Evolutionary conservation across 2,113 vertebrate genomes (phyloP), one percentile per base, ranked within the genome.

Genomic region (Melanocharis versteri): DNA sequence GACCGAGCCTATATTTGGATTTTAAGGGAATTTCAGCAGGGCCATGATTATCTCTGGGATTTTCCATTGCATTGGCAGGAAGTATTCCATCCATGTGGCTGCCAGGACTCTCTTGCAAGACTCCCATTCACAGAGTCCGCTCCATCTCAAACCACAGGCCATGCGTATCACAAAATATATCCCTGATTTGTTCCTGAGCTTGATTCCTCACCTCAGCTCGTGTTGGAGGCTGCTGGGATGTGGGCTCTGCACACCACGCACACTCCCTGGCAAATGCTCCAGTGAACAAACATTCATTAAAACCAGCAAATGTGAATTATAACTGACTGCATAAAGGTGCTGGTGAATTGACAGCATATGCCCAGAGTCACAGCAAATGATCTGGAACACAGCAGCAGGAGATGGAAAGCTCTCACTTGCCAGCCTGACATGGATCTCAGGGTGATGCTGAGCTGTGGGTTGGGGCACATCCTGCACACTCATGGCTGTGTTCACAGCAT

Each of bases 281-380:
- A 62, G 42, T 86, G 93, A 93, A 37, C 70, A 91, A 96, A 80
- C 35, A 26, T 54, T 94, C 85, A 88, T 93, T 94, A 94, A 76
- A 72, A 45, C 2, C 87, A 81, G 66, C 24, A 57, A 88, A 94
- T 31, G 50, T 70, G 93, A 85, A 88, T 96, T 64, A 42, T 60
- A 85, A 65, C 23, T 44, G 81, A 69, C 84, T 54, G 73, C 2
- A 1, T 33, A 54, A 90, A 90, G 93, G 90, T 87, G 82, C 75
- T 45, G 89, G 62, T 88, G 90, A 88, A 85, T 26, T 54, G 85
- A 54, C 54, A 80, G n/a, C 93, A 70, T 50, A 62, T 27, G 82
- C 54, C 22, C 45, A 28, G 45, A 73, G 84, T 42, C 87, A 83
- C 10, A 94, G 64, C 62, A 77, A 94, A 88, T 40, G 84, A 65